Base-by-base conservation (phyloP, 2,888 invertebrate genomes). In the Mechanitis mazaeus region DNA sequence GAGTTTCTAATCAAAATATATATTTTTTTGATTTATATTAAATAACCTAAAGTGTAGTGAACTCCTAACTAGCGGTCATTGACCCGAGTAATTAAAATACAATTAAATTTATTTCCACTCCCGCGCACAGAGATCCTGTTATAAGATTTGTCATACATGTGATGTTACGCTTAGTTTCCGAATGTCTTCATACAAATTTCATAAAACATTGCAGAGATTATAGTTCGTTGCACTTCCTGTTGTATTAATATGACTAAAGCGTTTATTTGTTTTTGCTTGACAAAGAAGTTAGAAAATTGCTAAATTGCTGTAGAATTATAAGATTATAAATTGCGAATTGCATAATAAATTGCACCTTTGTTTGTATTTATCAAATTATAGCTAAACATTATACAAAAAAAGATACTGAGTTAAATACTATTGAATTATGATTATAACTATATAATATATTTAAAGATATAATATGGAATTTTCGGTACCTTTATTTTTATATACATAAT, bases 1-100 rank as follows among this genome's bases (percentile, higher is more conserved):
- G 20, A 20, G 20, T 20, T 20, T 20, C 20, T 20, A 42, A 53
- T 11, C 31, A 47, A 42, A 33, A n/a, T 35, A 53, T 33, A 1
- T 28, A 33, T 12, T 38, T 42, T 31, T 38, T 9, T 42, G 9
- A 9, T 1, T 42, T 7, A 42, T 3, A 42, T 42, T 12, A 59
- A 45, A 33, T 7, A 54, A 45, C 3, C 33, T 35, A 59, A 61
- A 59, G 58, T 56, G 55, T 33, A 62, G n/a, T 55, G 47, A 57
- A 59, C 59, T 54, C 54, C 42, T 53, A 45, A 54, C 38, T 56
- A 56, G 46, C 54, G 69, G 69, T 70, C 65, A 68, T 42, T 46
- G 66, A 64, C 71, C 66, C 56, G 38, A n/a, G 63, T 69, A 71
- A 72, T 72, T 72, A 70, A 68, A 72, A 64, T 66, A 69, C 68